Evolutionary conservation across 2,888 invertebrate species (phyloP).

Genomic region (Dynastes maya): DNA sequence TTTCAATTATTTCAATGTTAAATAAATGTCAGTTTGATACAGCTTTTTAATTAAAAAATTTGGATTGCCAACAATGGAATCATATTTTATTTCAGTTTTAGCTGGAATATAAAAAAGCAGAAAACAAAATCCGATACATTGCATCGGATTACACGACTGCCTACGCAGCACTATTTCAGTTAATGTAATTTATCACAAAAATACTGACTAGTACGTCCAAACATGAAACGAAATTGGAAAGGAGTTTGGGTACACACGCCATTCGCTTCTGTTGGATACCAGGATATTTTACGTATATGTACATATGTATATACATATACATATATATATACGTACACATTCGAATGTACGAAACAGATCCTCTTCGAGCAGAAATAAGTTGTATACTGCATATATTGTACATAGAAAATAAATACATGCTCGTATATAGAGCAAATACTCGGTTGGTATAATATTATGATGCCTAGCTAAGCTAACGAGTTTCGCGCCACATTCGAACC

Average conservation of each 20-base stretch:
- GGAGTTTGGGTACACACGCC: background rate
- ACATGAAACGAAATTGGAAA: conserved; percentile 1
- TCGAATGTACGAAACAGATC: background rate
- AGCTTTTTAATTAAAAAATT: background rate
- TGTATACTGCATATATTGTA: background rate
- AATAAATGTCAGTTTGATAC: no score
- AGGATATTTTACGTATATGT: background rate
- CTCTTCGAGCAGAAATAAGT: no score
- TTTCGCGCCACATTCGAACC: conserved; percentile 55
- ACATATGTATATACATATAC: no score
- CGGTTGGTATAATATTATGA: conserved; percentile 53
- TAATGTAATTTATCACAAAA: conserved; percentile 37
- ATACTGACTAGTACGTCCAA: conserved; percentile 21
- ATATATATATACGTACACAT: background rate
- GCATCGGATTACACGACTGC: conserved; percentile 12
- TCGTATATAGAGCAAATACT: conserved; percentile 23
- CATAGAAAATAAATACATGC: background rate
- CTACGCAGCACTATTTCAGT: conserved; percentile 28
- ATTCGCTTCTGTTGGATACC: background rate
- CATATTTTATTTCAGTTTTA: background rate
- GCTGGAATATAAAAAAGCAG: no score
- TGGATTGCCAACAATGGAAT: background rate
- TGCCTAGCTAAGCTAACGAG: conserved; percentile 55
- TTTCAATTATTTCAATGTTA: no score
- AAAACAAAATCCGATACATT: conserved; percentile 4